phyloP scores from a whole-genome alignment of 2,797 vertebrate species.

The Melanotaenia nigrans region DNA sequence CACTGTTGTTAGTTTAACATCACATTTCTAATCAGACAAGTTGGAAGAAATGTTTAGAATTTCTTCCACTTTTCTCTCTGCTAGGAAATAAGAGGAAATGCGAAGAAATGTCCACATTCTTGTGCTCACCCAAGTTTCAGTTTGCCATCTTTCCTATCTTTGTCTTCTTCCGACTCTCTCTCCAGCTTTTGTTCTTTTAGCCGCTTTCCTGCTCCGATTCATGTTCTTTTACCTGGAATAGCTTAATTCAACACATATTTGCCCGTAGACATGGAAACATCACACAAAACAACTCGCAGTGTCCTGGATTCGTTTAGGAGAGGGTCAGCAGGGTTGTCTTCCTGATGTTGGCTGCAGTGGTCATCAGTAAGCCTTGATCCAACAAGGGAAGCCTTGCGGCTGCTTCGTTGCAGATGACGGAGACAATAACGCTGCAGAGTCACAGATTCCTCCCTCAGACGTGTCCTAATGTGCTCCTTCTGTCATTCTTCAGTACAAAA shows the following conservation, averaged over 20 bases:
- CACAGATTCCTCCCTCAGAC: constrained; percentile 18
- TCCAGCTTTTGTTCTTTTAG: too few relatives aligned
- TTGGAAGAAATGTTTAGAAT: too few relatives aligned
- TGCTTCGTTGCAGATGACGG: constrained; percentile 24
- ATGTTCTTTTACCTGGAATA: constrained; percentile 49
- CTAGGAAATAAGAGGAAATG: neutral
- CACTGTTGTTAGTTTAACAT: too few relatives aligned
- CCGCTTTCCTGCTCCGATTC: too few relatives aligned
- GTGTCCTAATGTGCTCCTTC: constrained; percentile 19
- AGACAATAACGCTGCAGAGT: neutral
- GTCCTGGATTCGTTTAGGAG: constrained; percentile 8
- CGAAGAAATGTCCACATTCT: constrained; percentile 41
- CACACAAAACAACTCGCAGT: neutral
- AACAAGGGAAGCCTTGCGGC: constrained; percentile 33
- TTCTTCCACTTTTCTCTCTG: too few relatives aligned
- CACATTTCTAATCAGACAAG: too few relatives aligned
- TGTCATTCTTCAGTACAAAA: constrained; percentile 17
- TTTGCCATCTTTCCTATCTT: constrained; percentile 7
- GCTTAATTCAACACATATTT: constrained; percentile 22
- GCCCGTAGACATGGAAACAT: too few relatives aligned
- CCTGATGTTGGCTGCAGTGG: constrained; percentile 32
- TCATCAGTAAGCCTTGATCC: constrained; percentile 42
- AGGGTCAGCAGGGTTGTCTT: constrained; percentile 40
- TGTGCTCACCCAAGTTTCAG: constrained; percentile 31
- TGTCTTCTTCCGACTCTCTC: neutral